Percentiles rank a stretch among this genome's conserved stretches.
Conservation (phyloP, 2,113 vertebrate genomes). For the Gorsachius goisagi region DNA sequence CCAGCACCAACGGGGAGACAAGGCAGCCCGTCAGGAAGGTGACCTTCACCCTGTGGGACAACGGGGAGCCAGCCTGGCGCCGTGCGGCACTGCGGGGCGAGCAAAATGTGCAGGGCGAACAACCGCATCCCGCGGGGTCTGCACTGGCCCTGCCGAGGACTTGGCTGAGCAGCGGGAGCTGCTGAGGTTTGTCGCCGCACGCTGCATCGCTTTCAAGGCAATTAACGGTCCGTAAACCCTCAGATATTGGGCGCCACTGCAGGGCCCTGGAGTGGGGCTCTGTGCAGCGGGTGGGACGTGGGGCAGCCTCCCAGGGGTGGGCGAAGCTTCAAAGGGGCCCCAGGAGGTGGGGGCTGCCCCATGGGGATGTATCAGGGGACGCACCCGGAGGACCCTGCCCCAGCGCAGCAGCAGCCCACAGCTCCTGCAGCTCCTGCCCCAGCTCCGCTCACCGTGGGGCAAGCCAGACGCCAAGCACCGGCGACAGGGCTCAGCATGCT, state of each 20-base stretch:
- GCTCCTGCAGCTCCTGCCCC: neutral
- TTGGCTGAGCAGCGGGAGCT: neutral
- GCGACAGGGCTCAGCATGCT: neutral
- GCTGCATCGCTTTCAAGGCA: accelerated
- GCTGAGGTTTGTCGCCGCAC: neutral
- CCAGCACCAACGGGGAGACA: neutral
- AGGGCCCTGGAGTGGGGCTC: accelerated
- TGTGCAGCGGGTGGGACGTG: neutral
- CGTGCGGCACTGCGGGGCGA: accelerated
- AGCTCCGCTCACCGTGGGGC: neutral
- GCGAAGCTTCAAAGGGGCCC: neutral
- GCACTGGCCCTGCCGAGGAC: accelerated
- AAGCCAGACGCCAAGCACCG: neutral
- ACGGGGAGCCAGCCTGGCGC: neutral
- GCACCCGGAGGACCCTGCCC: neutral
- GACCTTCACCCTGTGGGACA: neutral
- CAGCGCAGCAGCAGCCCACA: neutral
- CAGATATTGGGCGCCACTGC: accelerated
- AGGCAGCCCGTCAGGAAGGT: neutral
- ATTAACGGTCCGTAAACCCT: neutral
- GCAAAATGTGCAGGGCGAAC: neutral
- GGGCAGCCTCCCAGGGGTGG: neutral
- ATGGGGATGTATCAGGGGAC: neutral
- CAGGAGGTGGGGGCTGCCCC: neutral
- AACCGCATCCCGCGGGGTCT: neutral